A percentile compares a stretch with the other conserved stretches of the same genome.
phyloP scores from a whole-genome alignment of 1,140 invertebrate genomes.

The Drosophila busckii region DNA sequence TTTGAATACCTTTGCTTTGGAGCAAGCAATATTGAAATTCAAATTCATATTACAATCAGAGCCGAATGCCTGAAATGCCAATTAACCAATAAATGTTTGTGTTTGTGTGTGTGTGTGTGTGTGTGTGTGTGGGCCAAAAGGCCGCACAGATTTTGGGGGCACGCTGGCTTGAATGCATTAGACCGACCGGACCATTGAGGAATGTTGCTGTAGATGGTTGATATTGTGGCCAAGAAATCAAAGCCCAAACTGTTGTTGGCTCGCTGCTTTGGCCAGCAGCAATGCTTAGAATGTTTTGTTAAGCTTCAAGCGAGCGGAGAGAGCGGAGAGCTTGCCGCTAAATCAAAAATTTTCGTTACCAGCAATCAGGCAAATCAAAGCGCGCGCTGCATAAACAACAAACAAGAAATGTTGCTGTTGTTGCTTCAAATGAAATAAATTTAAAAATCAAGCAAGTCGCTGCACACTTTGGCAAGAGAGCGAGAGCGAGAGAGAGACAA shows the following conservation, averaged over 20 bases:
- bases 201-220: constrained; percentile 7
- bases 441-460: constrained; percentile 6
- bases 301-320: too few species aligned
- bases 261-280: too few species aligned
- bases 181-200: constrained; percentile 4
- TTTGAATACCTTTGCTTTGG: not conserved
- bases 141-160: constrained; percentile 1
- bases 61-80: constrained; percentile 65
- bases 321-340: constrained; percentile 48
- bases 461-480: constrained; percentile 39
- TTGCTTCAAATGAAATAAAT: not conserved
- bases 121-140: too few species aligned
- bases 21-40: constrained; percentile 3
- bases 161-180: constrained; percentile 11
- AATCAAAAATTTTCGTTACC: constrained; percentile 26
- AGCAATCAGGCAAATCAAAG: constrained; percentile 29
- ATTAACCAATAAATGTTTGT: constrained; percentile 52
- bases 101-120: too few species aligned
- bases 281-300: constrained; percentile 55
- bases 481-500: too few species aligned
- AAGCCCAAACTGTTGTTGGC: too few species aligned
- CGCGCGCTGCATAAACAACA: constrained; percentile 12
- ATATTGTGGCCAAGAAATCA: constrained; percentile 30
- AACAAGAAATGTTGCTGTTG: constrained; percentile 36
- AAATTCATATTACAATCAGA: constrained; percentile 21